Conservation (phyloP, 1,140 invertebrate genomes). For the Asbolus verrucosus region DNA sequence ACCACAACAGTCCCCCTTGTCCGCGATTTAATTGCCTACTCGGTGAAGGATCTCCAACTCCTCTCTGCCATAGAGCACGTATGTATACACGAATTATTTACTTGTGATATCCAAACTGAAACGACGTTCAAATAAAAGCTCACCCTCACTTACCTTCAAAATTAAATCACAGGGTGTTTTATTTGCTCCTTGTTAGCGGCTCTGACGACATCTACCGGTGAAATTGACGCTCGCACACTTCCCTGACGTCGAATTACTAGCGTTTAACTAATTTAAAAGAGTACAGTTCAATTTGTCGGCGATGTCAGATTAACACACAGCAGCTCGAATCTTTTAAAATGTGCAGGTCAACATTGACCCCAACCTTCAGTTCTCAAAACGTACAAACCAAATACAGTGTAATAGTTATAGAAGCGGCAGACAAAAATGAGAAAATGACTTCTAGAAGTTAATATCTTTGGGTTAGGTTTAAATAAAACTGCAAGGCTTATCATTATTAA, state of each 20-base stretch:
- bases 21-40: constrained; percentile 16
- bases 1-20: neutral
- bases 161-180: constrained; percentile 27
- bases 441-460: too few relatives aligned
- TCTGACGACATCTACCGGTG: neutral
- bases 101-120: constrained; percentile 11
- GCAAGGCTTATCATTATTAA: too few relatives aligned
- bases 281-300: neutral
- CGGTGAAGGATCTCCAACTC: constrained; percentile 8
- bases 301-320: too few relatives aligned
- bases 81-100: constrained; percentile 8
- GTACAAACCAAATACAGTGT: too few relatives aligned
- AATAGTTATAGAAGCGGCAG: too few relatives aligned
- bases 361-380: too few relatives aligned
- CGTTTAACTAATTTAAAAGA: neutral
- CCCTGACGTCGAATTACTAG: neutral
- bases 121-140: constrained; percentile 22
- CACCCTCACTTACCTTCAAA: constrained; percentile 16
- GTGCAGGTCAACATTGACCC: too few relatives aligned
- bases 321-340: too few relatives aligned
- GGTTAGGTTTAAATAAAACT: too few relatives aligned
- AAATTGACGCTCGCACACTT: neutral
- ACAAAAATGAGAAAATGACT: too few relatives aligned
- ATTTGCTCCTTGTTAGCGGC: constrained; percentile 23
- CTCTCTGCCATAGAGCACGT: neutral